A percentile compares a stretch with the other conserved stretches of the same genome.
Conservation (phyloP, 2,113 vertebrate species). For the Entomyzon cyanotis region DNA sequence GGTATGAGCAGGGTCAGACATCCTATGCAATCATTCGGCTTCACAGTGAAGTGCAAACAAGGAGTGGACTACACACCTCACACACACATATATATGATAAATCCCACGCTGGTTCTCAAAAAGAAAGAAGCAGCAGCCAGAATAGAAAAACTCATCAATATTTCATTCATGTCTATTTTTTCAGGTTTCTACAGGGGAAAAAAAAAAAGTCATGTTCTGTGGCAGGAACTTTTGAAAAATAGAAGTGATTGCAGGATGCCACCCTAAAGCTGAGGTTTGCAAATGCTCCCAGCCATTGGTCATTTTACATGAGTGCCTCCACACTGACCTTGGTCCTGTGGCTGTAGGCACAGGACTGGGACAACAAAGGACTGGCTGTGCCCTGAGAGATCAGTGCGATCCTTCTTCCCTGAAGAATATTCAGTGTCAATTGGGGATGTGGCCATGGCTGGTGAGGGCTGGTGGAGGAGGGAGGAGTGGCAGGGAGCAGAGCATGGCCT, state of each 20-base stretch:
- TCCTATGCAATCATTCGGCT: background rate
- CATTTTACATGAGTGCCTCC: background rate
- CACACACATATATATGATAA: background rate
- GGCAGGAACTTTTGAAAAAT: background rate
- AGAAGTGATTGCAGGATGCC: background rate
- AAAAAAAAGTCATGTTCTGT: background rate
- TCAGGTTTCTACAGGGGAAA: background rate
- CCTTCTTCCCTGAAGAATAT: background rate
- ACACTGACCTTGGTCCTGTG: background rate
- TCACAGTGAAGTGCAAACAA: background rate
- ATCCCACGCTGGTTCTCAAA: background rate
- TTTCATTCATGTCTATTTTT: background rate
- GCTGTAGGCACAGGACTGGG: background rate
- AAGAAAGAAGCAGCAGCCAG: background rate
- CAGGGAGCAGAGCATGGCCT: fast-evolving
- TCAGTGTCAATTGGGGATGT: background rate
- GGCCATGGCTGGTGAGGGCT: background rate
- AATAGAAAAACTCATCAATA: background rate
- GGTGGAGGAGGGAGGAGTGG: background rate
- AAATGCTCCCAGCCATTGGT: fast-evolving
- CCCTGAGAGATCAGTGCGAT: background rate
- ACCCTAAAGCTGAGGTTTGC: background rate
- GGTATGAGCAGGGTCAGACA: background rate
- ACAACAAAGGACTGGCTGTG: background rate
- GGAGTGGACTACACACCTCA: background rate